A percentile compares a stretch with the other conserved stretches of the same genome.
Evolutionary conservation across 2,113 vertebrate species (phyloP).

Genomic region (Arenaria interpres): DNA sequence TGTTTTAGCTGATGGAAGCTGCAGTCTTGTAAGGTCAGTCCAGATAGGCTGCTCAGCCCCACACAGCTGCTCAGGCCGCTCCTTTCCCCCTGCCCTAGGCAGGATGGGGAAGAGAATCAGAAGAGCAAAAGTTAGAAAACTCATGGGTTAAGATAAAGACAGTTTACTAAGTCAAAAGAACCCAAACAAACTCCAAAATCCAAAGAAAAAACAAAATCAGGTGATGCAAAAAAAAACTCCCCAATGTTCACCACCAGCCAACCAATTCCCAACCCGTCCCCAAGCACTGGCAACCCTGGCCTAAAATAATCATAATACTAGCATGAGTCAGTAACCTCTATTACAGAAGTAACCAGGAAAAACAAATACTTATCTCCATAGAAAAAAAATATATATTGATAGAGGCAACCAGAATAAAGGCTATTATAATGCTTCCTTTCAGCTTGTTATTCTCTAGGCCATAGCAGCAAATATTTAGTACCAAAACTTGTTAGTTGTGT

Average conservation of each 20-base stretch:
- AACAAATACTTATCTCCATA: not conserved
- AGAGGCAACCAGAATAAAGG: not conserved
- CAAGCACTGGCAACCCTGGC: not conserved
- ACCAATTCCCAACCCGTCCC: accelerated
- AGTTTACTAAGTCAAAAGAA: not conserved
- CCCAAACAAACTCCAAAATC: not conserved
- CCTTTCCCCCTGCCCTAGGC: not conserved
- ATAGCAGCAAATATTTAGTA: not conserved
- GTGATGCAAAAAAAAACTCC: not conserved
- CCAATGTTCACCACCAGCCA: not conserved
- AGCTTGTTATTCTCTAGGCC: not conserved
- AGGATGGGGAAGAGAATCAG: not conserved
- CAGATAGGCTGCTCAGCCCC: not conserved
- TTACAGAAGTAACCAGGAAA: not conserved
- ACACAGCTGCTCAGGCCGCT: not conserved
- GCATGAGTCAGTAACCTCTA: not conserved
- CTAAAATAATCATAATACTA: not conserved
- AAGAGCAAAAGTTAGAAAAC: not conserved
- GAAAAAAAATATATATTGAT: not conserved
- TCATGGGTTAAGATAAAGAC: not conserved
- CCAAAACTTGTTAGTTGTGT: not conserved
- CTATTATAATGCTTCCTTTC: not conserved
- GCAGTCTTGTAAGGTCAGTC: not conserved
- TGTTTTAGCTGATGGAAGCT: not conserved
- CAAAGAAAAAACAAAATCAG: not conserved